A percentile compares a stretch with the other conserved stretches of the same genome.
These are phyloP conservation scores for Rhyacophila evoluta DNA, from an alignment of 2,888 invertebrate genomes.

Conservation along the genomic window DNA sequence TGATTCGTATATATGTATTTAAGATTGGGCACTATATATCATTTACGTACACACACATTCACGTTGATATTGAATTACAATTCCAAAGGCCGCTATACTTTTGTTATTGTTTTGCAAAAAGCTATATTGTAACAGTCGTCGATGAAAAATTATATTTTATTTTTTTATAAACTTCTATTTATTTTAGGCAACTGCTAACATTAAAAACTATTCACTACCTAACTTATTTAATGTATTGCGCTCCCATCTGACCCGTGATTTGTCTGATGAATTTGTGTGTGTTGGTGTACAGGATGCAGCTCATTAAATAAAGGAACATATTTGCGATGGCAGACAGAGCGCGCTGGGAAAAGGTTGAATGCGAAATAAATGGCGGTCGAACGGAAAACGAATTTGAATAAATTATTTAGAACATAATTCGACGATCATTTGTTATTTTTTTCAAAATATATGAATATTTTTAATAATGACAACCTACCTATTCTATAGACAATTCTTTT, in stretches of 20 bases:
- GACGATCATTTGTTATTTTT: too few relatives aligned
- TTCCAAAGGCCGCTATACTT: background rate
- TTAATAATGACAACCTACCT: too few relatives aligned
- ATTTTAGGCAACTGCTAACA: background rate
- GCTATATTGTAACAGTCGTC: too few relatives aligned
- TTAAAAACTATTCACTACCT: background rate
- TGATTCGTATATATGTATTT: too few relatives aligned
- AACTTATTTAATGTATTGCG: constrained; percentile 25
- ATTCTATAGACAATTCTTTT: too few relatives aligned
- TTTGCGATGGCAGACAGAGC: constrained; percentile 30
- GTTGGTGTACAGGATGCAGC: constrained; percentile 49
- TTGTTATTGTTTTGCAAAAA: too few relatives aligned
- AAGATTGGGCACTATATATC: constrained; percentile 5
- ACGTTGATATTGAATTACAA: background rate
- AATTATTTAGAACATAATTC: too few relatives aligned
- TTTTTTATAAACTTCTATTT: too few relatives aligned
- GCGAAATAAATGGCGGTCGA: constrained; percentile 30
- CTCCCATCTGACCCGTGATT: constrained; percentile 33
- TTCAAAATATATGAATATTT: too few relatives aligned
- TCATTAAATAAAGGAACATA: constrained; percentile 45
- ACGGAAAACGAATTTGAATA: background rate
- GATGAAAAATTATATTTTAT: too few relatives aligned
- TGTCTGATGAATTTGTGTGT: constrained; percentile 27
- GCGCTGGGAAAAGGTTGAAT: constrained; percentile 19
- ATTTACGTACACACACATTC: background rate